These are phyloP conservation scores for Parotocinclus haroldoi DNA, from an alignment of 2,797 vertebrate species.

Conservation along the genomic window DNA sequence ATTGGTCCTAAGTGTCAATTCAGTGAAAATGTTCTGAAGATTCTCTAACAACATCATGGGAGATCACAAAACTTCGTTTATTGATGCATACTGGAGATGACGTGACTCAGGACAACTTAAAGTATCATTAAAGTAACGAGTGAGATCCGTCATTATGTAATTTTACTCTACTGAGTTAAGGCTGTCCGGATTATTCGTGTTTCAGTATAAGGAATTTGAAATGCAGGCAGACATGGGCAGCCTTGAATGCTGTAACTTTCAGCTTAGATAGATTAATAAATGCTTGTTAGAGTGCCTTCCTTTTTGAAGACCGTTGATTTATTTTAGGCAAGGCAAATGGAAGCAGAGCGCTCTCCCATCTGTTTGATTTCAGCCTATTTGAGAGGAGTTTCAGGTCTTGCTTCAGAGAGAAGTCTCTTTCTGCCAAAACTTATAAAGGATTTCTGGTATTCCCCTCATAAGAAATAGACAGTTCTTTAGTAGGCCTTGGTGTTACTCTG, in stretches of 20 bases:
- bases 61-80: conserved; percentile 5
- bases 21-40: too few relatives aligned
- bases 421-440: too few relatives aligned
- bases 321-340: too few relatives aligned
- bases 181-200: neutral
- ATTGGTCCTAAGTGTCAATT: too few relatives aligned
- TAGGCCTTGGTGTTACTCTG: too few relatives aligned
- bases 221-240: neutral
- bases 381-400: too few relatives aligned
- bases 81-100: neutral
- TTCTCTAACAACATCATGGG: too few relatives aligned
- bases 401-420: too few relatives aligned
- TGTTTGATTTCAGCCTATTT: too few relatives aligned
- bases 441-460: too few relatives aligned
- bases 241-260: neutral
- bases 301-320: neutral
- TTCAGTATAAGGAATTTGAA: neutral
- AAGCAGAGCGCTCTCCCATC: too few relatives aligned
- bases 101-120: conserved; percentile 3
- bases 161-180: neutral
- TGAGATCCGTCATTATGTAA: conserved; percentile 19
- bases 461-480: too few relatives aligned
- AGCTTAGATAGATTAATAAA: neutral
- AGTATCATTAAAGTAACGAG: conserved; percentile 3
- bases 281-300: neutral